Conservation (phyloP, 1,140 invertebrate genomes). For the Sitobion miscanthi region DNA sequence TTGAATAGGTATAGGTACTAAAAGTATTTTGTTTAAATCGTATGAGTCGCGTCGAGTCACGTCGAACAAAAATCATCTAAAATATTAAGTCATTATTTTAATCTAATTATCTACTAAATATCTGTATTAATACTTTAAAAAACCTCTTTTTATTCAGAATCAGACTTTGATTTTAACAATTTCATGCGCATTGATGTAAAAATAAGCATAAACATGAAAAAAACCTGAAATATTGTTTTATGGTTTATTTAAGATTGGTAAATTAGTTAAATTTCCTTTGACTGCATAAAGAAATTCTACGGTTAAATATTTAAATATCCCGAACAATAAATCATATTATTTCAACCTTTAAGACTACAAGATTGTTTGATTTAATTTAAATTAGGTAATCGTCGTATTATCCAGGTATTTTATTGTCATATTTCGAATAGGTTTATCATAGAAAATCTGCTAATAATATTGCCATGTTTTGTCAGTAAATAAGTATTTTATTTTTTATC, state of each 20-base stretch:
- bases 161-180: neutral
- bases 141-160: neutral
- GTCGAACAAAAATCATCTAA: neutral
- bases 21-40: neutral
- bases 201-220: neutral
- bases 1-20: neutral
- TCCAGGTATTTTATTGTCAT: neutral
- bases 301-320: neutral
- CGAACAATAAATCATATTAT: neutral
- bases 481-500: no score
- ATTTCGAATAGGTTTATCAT: neutral
- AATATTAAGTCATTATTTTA: neutral
- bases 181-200: neutral
- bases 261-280: neutral
- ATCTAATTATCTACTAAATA: neutral
- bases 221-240: neutral
- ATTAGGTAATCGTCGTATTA: neutral
- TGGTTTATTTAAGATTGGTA: neutral
- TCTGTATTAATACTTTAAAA: neutral
- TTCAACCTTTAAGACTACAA: neutral
- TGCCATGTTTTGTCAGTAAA: no score
- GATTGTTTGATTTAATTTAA: neutral
- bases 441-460: neutral
- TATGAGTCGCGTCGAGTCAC: no score
- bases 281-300: neutral